A percentile compares a stretch with the other conserved stretches of the same genome.
phyloP scores from a whole-genome alignment of 2,888 invertebrate species.

The Noctua fimbriata region DNA sequence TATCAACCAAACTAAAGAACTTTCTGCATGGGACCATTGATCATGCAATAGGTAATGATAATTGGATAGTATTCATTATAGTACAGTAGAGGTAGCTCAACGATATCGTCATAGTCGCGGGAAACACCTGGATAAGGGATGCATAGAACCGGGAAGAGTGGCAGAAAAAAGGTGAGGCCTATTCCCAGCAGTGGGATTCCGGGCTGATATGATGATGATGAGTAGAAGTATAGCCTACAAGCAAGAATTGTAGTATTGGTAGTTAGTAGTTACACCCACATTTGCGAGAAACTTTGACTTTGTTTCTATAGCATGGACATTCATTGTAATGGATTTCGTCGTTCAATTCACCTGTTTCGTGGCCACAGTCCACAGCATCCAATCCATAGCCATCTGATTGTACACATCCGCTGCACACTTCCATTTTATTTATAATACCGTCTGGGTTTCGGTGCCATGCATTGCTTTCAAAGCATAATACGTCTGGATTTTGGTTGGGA shows the following conservation, averaged over 20 bases:
- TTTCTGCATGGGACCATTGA: background rate
- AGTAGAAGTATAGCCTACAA: too few species aligned
- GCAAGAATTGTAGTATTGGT: background rate
- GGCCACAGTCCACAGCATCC: slow-evolving; percentile 14
- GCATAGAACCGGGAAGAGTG: too few species aligned
- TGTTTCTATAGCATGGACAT: background rate
- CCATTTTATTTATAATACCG: slow-evolving; percentile 33
- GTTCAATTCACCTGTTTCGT: slow-evolving; percentile 34
- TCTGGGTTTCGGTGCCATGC: slow-evolving; percentile 25
- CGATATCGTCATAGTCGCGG: too few species aligned
- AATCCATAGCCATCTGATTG: slow-evolving; percentile 50
- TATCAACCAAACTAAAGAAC: background rate
- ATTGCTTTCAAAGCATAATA: slow-evolving; percentile 28
- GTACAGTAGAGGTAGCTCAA: too few species aligned
- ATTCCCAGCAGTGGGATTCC: too few species aligned
- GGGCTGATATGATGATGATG: too few species aligned
- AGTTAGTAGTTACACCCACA: background rate
- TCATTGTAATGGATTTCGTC: slow-evolving; percentile 4
- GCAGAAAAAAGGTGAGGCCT: too few species aligned
- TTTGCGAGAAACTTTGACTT: background rate
- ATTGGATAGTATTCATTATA: background rate
- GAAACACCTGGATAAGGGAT: too few species aligned
- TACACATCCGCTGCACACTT: slow-evolving; percentile 48
- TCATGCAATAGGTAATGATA: background rate
- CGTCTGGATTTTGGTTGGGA: slow-evolving; percentile 14